A percentile compares a stretch with the other conserved stretches of the same genome.
Evolutionary conservation across 2,113 vertebrate genomes (phyloP).

Genomic region (Scortum barcoo): DNA sequence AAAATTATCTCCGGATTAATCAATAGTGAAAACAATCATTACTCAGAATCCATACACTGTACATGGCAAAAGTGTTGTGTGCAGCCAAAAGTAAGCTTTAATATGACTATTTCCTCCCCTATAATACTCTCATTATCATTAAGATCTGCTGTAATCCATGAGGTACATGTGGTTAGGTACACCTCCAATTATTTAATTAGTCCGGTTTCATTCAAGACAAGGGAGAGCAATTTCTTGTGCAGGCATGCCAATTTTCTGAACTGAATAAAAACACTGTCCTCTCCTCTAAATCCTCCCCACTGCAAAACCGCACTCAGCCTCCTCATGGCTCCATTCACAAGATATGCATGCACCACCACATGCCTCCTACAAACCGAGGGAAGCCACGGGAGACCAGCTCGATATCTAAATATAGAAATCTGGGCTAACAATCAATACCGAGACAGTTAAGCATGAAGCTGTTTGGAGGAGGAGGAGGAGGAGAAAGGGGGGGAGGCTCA

Average conservation of each 20-base stretch:
- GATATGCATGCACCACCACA: slow-evolving; percentile 59
- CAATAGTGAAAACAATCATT: background rate
- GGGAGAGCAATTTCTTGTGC: background rate
- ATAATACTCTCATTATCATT: background rate
- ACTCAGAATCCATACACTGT: background rate
- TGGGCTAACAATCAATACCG: slow-evolving; percentile 71
- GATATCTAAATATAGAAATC: slow-evolving; percentile 74
- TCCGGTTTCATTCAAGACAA: background rate
- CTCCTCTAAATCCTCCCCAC: slow-evolving; percentile 2
- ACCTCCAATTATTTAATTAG: background rate
- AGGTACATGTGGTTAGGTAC: background rate
- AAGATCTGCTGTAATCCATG: background rate
- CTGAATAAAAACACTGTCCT: slow-evolving; percentile 23
- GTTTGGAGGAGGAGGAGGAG: slow-evolving; percentile 1
- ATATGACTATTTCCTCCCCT: background rate
- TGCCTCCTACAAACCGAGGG: slow-evolving; percentile 52
- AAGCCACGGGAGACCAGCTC: slow-evolving; percentile 60
- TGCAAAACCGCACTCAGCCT: slow-evolving; percentile 14
- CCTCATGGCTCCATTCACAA: slow-evolving; percentile 66
- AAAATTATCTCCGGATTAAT: slow-evolving; percentile 2
- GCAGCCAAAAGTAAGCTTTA: background rate
- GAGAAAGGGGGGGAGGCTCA: background rate
- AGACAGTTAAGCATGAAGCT: slow-evolving; percentile 57
- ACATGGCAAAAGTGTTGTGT: background rate
- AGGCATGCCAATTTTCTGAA: slow-evolving; percentile 10